Evolutionary conservation across 2,888 invertebrate genomes (phyloP).

Genomic region (Andrena chrysosceles): DNA sequence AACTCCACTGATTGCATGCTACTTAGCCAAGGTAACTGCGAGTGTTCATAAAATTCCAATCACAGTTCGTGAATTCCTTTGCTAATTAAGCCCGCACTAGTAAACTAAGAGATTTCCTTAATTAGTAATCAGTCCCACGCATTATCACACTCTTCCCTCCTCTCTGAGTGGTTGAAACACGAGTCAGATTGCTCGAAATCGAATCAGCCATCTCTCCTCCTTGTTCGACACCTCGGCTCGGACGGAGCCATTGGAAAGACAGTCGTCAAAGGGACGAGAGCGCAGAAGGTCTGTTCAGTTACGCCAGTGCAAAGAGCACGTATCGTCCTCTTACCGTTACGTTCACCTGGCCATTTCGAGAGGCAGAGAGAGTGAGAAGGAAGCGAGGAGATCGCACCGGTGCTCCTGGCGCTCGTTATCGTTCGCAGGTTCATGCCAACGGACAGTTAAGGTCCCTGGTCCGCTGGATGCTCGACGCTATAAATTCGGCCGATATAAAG

Average conservation of each 20-base stretch:
- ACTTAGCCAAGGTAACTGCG: not conserved
- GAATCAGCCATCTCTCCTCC: not conserved
- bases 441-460: constrained; percentile 80
- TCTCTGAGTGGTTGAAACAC: not conserved
- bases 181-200: not conserved
- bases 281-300: constrained; percentile 32
- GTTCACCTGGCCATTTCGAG: constrained; percentile 65
- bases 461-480: constrained; percentile 76
- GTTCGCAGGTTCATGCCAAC: constrained; percentile 82
- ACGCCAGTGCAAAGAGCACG: constrained; percentile 65
- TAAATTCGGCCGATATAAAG: constrained; percentile 83
- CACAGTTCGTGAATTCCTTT: not conserved
- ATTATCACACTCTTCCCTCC: not conserved
- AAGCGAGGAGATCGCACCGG: constrained; percentile 48
- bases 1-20: constrained; percentile 6
- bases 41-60: constrained; percentile 15
- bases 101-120: not conserved
- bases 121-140: not conserved
- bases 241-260: not conserved
- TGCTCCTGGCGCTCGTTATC: constrained; percentile 75
- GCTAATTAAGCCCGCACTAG: not conserved
- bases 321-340: constrained; percentile 70
- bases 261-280: constrained; percentile 4
- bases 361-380: constrained; percentile 31
- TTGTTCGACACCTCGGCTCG: not conserved